Conservation (phyloP, 2,113 vertebrate genomes). For the Hystrix cristata region DNA sequence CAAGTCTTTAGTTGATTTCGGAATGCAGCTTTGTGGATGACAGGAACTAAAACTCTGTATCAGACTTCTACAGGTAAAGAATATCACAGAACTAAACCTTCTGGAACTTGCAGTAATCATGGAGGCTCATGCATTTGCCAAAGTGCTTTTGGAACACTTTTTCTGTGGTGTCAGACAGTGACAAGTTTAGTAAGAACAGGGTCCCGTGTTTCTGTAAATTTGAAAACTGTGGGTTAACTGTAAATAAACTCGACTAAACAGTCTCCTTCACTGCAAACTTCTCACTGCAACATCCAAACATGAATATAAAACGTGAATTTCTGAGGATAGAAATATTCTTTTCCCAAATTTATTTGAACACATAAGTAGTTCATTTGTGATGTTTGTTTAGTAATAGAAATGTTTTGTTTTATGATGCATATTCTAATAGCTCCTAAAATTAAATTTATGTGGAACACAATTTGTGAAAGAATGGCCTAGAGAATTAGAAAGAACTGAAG, state of each 20-base stretch:
- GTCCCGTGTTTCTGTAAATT: neutral
- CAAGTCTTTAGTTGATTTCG: neutral
- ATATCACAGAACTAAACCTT: neutral
- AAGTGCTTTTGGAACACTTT: neutral
- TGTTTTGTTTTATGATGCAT: neutral
- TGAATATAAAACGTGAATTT: neutral
- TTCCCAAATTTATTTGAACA: neutral
- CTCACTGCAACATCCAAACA: neutral
- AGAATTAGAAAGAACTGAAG: neutral
- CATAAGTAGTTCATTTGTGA: neutral
- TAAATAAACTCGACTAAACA: neutral
- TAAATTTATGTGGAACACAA: neutral
- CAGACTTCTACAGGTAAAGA: neutral
- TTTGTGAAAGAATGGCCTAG: neutral
- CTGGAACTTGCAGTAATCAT: neutral
- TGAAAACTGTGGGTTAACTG: neutral
- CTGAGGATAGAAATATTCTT: neutral
- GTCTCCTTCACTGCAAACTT: neutral
- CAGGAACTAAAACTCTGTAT: neutral
- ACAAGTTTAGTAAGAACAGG: neutral
- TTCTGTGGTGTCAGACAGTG: neutral
- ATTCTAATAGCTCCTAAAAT: slow-evolving; percentile 7
- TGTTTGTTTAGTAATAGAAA: neutral
- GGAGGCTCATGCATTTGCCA: neutral
- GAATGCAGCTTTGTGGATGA: neutral